These are phyloP conservation scores for Pterois miles DNA, from an alignment of 2,797 vertebrate genomes.

Conservation along the genomic window DNA sequence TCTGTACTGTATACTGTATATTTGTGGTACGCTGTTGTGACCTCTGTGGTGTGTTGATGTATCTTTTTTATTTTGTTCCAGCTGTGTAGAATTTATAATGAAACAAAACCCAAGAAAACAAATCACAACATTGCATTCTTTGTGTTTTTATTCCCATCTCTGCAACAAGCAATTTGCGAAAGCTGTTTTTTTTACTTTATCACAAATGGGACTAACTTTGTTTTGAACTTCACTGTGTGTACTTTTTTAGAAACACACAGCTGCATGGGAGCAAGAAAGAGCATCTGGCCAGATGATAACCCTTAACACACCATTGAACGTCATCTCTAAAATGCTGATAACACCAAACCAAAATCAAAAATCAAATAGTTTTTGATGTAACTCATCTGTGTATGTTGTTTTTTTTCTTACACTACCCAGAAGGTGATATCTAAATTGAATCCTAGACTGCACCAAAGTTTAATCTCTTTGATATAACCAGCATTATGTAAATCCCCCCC, in stretches of 20 bases:
- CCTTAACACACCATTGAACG: background rate
- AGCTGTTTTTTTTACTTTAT: background rate
- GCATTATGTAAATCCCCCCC: conserved; percentile 57
- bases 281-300: background rate
- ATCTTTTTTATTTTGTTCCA: conserved; percentile 75
- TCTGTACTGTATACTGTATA: conserved; percentile 81
- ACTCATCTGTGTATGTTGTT: conserved; percentile 29
- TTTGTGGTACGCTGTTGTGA: conserved; percentile 85
- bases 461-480: conserved; percentile 63
- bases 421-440: conserved; percentile 62
- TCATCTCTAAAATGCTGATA: conserved; percentile 25
- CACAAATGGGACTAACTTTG: background rate
- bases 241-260: background rate
- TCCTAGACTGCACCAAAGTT: conserved; percentile 40
- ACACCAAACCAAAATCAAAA: conserved; percentile 17
- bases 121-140: conserved; percentile 42
- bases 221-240: background rate
- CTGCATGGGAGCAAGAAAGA: background rate
- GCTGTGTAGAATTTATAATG: conserved; percentile 84
- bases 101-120: conserved; percentile 70
- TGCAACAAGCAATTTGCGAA: background rate
- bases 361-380: conserved; percentile 38
- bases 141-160: conserved; percentile 60
- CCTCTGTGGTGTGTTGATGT: conserved; percentile 81
- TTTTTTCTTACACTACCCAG: conserved; percentile 28